A percentile compares a stretch with the other conserved stretches of the same genome.
phyloP scores from a whole-genome alignment of 2,113 vertebrate species.

The Lamprologus ornatipinnis region DNA sequence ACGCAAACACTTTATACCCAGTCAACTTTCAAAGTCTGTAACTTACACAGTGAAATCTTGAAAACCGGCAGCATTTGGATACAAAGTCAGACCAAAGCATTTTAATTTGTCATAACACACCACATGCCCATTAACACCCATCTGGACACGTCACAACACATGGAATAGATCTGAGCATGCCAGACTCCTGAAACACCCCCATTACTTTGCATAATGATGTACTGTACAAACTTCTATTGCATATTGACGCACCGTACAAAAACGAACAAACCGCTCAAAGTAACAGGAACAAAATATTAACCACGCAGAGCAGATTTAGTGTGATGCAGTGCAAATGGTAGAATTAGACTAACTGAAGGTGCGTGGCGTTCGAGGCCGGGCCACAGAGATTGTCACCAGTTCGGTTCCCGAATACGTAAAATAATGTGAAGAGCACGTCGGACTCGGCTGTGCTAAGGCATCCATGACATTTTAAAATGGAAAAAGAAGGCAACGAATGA shows the following conservation, averaged over 20 bases:
- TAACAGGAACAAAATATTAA: not conserved
- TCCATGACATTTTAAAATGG: conserved; percentile 9
- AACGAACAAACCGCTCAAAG: not conserved
- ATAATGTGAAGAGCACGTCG: not conserved
- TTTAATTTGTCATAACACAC: conserved; percentile 27
- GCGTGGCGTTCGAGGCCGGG: not conserved
- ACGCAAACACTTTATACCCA: conserved; percentile 42
- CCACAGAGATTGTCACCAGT: not conserved
- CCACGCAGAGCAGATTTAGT: not conserved
- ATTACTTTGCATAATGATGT: conserved; percentile 62
- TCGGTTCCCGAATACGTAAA: not conserved
- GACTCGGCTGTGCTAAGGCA: conserved; percentile 42
- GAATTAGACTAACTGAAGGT: not conserved
- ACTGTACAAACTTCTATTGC: conserved; percentile 56
- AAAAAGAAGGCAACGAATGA: conserved; percentile 9
- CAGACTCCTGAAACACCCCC: conserved; percentile 21
- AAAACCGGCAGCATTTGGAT: conserved; percentile 23
- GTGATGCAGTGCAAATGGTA: not conserved
- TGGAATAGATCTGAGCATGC: conserved; percentile 52
- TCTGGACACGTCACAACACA: conserved; percentile 48
- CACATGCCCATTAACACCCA: conserved; percentile 36
- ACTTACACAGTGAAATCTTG: conserved; percentile 18
- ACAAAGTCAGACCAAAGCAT: conserved; percentile 24
- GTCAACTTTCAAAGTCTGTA: conserved; percentile 45
- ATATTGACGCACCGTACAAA: conserved; percentile 57